These are phyloP conservation scores for Drosophila parabipectinata DNA, from an alignment of 1,140 invertebrate species.

Conservation along the genomic window DNA sequence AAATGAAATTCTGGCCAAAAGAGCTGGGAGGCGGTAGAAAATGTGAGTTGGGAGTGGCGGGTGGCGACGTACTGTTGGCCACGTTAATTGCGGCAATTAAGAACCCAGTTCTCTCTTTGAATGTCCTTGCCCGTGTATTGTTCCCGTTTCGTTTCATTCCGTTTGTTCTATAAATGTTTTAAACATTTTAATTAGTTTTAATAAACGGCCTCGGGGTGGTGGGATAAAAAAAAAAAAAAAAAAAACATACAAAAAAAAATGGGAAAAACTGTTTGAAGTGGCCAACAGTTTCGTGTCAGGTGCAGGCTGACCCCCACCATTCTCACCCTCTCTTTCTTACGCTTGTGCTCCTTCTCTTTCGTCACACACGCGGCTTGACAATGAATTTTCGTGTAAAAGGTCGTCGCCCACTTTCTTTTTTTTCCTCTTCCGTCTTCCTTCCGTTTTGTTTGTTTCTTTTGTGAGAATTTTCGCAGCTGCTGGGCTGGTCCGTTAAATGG, in stretches of 20 bases:
- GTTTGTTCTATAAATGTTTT: slow-evolving; percentile 64
- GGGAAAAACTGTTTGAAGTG: slow-evolving; percentile 52
- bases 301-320: slow-evolving; percentile 10
- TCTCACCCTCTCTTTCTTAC: neutral
- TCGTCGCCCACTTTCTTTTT: slow-evolving; percentile 51
- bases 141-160: slow-evolving; percentile 35
- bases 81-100: slow-evolving; percentile 53
- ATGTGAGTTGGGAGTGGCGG: neutral
- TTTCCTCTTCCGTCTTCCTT: slow-evolving; percentile 15
- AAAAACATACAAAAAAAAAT: neutral
- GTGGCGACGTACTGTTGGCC: slow-evolving; percentile 6
- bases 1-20: neutral
- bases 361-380: slow-evolving; percentile 39
- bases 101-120: slow-evolving; percentile 22
- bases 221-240: slow-evolving; percentile 3
- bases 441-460: slow-evolving; percentile 39
- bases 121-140: slow-evolving; percentile 36
- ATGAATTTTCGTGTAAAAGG: slow-evolving; percentile 57
- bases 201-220: slow-evolving; percentile 39
- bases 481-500: slow-evolving; percentile 31
- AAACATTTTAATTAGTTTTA: slow-evolving; percentile 65
- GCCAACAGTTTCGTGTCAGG: slow-evolving; percentile 50
- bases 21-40: neutral
- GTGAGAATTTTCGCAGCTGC: slow-evolving; percentile 55
- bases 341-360: neutral